Evolutionary conservation across 2,797 vertebrate genomes (phyloP), one percentile per base, ranked within the genome.

Genomic region (Esox lucius): DNA sequence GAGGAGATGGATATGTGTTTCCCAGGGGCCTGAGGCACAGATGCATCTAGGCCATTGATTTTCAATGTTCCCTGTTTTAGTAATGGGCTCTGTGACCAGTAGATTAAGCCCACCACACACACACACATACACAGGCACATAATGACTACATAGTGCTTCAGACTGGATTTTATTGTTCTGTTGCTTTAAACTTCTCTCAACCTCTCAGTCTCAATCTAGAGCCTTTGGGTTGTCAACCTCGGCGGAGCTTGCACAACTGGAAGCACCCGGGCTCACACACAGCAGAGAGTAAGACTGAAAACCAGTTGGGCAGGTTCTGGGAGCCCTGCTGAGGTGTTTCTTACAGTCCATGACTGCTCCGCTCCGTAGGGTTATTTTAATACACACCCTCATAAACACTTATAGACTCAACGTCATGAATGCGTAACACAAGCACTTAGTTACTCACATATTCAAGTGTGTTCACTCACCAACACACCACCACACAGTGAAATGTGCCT

Each of bases 1-100:
- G 83, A 75, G 31, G 71, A 81, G 83, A 83, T 81, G 51, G 78
- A 82, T 59, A 13, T 61, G 1, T 4, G 2, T 0, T 22, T 75
- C 82, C 71, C 73, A 53, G 24, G 83, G 80, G 84, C 78, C 2
- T 0, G n/a, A 56, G 81, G 70, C 5, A 66, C 78, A 88, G 82
- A 83, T 1, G 26, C 88, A 85, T 88, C 83, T 70, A 85, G 78
- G 73, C 74, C 88, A 91, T 89, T 85, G 90, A 91, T 91, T 92
- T 90, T 84, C 85, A 85, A 78, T 84, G 82, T 79, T 76, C 68
- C 72, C 49, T 77, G 51, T 77, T 77, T 70, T 68, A 77, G 78
- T 89, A 86, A 90, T 85, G 82, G 86, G 71, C 84, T 76, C 77
- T 53, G 76, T 51, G 83, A 84, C 83, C 76, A 31, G 76, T 80